Conservation (phyloP, 2,888 invertebrate genomes). For the Apeira syringaria region DNA sequence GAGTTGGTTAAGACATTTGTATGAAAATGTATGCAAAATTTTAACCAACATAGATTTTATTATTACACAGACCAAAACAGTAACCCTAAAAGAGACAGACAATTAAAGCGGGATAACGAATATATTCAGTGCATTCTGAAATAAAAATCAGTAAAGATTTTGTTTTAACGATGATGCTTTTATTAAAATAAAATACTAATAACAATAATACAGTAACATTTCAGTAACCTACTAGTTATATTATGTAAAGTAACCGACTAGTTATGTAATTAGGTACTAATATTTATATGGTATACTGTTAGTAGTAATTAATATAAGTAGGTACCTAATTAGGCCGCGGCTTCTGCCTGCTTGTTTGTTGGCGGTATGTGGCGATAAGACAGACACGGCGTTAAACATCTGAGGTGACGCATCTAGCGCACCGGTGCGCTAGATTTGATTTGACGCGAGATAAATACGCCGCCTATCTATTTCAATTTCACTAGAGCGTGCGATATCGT, state of each 20-base stretch:
- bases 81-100: too few relatives aligned
- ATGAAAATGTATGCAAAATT: constrained; percentile 10
- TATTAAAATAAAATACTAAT: too few relatives aligned
- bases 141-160: too few relatives aligned
- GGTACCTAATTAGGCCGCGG: not conserved
- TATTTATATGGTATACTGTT: too few relatives aligned
- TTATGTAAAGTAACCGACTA: too few relatives aligned
- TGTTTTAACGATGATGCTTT: too few relatives aligned
- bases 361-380: constrained; percentile 26
- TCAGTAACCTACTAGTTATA: too few relatives aligned
- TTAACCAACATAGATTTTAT: not conserved
- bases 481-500: constrained; percentile 71
- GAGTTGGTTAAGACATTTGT: constrained; percentile 15
- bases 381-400: constrained; percentile 37
- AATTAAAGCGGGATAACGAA: too few relatives aligned
- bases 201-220: too few relatives aligned
- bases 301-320: too few relatives aligned
- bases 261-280: too few relatives aligned
- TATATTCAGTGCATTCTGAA: too few relatives aligned
- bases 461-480: constrained; percentile 77
- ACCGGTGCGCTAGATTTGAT: constrained; percentile 72
- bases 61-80: not conserved
- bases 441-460: constrained; percentile 68
- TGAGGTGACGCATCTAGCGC: constrained; percentile 66
- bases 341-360: not conserved